phyloP scores from a whole-genome alignment of 1,140 invertebrate genomes.

The Neodiprion virginianus region DNA sequence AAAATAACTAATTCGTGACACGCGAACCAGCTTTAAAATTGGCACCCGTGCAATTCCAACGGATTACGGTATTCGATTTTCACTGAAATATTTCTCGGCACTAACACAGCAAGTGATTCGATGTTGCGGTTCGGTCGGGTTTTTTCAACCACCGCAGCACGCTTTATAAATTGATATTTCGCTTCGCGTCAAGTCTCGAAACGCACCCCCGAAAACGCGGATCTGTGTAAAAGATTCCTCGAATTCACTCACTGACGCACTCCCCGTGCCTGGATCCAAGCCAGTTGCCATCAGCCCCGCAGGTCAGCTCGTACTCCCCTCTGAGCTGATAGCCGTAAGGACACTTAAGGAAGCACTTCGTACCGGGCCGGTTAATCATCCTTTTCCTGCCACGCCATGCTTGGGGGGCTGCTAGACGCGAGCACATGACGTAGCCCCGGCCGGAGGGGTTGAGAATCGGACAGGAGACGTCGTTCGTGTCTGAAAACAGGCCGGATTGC shows the following conservation, averaged over 20 bases:
- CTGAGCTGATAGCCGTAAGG: slow-evolving; percentile 55
- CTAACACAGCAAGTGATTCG: no score
- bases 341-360: slow-evolving; percentile 59
- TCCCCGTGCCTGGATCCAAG: slow-evolving; percentile 56
- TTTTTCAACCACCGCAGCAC: no score
- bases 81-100: no score
- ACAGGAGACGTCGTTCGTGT: slow-evolving; percentile 41
- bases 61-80: no score
- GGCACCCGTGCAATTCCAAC: no score
- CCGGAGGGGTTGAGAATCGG: slow-evolving; percentile 50
- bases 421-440: slow-evolving; percentile 56
- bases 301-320: slow-evolving; percentile 58
- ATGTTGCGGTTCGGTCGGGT: no score
- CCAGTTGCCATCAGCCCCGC: slow-evolving; percentile 55
- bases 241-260: slow-evolving; percentile 54
- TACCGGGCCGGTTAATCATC: slow-evolving; percentile 53
- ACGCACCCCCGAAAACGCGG: no score
- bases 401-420: slow-evolving; percentile 37
- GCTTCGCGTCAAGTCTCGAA: no score
- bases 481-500: background rate
- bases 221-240: no score
- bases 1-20: no score
- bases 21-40: no score
- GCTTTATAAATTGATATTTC: no score
- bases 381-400: slow-evolving; percentile 40